These are phyloP conservation scores for Tineola bisselliella DNA, from an alignment of 2,888 invertebrate species.

Conservation along the genomic window DNA sequence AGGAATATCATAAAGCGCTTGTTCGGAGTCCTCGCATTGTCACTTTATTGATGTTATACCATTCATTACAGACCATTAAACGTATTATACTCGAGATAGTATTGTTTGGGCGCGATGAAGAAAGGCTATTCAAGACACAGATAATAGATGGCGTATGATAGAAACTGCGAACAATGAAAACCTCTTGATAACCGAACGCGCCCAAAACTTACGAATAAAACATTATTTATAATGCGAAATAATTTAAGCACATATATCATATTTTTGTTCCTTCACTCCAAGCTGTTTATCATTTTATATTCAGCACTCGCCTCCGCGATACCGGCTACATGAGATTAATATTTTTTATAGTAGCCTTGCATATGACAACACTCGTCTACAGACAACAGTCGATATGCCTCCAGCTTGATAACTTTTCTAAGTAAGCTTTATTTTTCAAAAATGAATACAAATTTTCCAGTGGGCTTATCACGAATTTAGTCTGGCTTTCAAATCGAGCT, in stretches of 20 bases:
- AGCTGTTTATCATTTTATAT: too few species aligned
- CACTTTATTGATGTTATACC: constrained; percentile 65
- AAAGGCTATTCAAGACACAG: constrained; percentile 56
- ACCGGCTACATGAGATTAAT: too few species aligned
- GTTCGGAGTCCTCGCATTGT: constrained; percentile 52
- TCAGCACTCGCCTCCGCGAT: too few species aligned
- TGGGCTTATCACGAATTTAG: too few species aligned
- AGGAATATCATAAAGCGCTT: constrained; percentile 56
- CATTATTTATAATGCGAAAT: neutral
- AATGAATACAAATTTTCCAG: too few species aligned
- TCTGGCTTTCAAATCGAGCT: too few species aligned
- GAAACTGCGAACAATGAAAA: constrained; percentile 3
- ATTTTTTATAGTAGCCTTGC: too few species aligned
- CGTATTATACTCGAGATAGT: constrained; percentile 61
- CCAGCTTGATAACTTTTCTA: too few species aligned
- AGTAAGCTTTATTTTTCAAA: too few species aligned
- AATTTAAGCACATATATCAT: neutral
- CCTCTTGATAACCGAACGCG: constrained; percentile 4
- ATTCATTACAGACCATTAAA: constrained; percentile 68
- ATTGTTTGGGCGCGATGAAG: constrained; percentile 62
- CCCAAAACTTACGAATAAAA: neutral
- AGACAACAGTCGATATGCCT: too few species aligned
- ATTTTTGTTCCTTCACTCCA: too few species aligned
- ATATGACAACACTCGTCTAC: too few species aligned
- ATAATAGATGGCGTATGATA: constrained; percentile 49